phyloP scores from a whole-genome alignment of 1,140 invertebrate genomes.

The Saccostrea glomerata region DNA sequence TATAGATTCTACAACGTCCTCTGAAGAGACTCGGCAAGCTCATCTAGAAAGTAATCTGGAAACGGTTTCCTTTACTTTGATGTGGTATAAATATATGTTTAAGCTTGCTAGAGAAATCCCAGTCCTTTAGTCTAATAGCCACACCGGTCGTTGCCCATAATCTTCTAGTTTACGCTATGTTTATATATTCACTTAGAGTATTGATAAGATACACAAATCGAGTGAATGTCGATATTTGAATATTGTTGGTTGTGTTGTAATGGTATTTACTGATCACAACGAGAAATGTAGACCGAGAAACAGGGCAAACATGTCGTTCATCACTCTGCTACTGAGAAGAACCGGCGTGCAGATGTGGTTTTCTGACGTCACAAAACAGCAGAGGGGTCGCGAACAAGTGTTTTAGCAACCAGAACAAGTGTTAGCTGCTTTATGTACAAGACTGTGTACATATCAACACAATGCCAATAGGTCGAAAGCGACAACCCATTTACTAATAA shows the following conservation, averaged over 20 bases:
- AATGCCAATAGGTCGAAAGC: slow-evolving; percentile 23
- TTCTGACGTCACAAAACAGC: slow-evolving; percentile 13
- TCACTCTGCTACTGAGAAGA: neutral
- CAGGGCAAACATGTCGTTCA: neutral
- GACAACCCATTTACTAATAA: neutral
- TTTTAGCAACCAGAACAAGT: slow-evolving; percentile 24
- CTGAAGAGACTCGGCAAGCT: too few species aligned
- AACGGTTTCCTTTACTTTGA: neutral
- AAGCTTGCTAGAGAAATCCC: neutral
- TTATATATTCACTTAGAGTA: slow-evolving; percentile 31
- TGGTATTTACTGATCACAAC: slow-evolving; percentile 34
- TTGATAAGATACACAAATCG: slow-evolving; percentile 36
- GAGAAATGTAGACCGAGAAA: slow-evolving; percentile 34
- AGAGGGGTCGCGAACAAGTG: slow-evolving; percentile 1
- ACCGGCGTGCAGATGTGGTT: neutral
- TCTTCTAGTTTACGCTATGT: slow-evolving; percentile 6
- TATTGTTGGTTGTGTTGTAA: slow-evolving; percentile 8
- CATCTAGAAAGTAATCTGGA: neutral
- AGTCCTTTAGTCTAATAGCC: neutral
- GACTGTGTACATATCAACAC: neutral
- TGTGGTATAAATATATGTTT: neutral
- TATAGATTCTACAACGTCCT: too few species aligned
- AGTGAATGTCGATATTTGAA: slow-evolving; percentile 31
- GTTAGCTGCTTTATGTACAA: neutral
- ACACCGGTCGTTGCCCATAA: neutral